Evolutionary conservation across 2,797 vertebrate species (phyloP).

Genomic region (Lophotriccus pileatus): DNA sequence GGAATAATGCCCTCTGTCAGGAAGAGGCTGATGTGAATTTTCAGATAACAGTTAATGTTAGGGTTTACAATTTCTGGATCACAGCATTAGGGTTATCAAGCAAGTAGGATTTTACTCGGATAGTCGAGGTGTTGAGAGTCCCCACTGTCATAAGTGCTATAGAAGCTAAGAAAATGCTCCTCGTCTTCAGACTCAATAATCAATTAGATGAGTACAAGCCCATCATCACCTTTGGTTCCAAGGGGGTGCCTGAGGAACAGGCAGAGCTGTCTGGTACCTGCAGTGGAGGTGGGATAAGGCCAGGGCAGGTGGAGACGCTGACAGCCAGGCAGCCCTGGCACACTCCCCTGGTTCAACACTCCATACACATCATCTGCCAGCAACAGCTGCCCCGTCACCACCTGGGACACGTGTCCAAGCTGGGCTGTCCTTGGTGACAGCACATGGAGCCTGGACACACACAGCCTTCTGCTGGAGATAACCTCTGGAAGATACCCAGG

Average conservation of each 20-base stretch:
- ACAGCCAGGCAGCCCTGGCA: not conserved
- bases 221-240: not conserved
- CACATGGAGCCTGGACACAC: not conserved
- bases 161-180: not conserved
- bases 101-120: not conserved
- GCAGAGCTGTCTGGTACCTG: not conserved
- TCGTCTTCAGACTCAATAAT: not conserved
- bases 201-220: too few species aligned
- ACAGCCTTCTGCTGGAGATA: rapidly evolving
- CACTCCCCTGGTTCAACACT: rapidly evolving
- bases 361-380: not conserved
- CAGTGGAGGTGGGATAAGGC: rapidly evolving
- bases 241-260: not conserved
- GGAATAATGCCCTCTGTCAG: not conserved
- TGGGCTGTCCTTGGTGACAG: not conserved
- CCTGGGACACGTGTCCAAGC: not conserved
- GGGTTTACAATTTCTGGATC: not conserved
- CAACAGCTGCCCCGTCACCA: rapidly evolving
- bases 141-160: not conserved
- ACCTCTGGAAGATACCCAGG: not conserved
- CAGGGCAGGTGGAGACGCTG: rapidly evolving
- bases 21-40: not conserved
- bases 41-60: not conserved
- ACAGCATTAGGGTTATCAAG: not conserved
- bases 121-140: not conserved